Evolutionary conservation across 1,140 invertebrate genomes (phyloP), one percentile per base, ranked within the genome.

Genomic region (Pseudomyrmex sp.): DNA sequence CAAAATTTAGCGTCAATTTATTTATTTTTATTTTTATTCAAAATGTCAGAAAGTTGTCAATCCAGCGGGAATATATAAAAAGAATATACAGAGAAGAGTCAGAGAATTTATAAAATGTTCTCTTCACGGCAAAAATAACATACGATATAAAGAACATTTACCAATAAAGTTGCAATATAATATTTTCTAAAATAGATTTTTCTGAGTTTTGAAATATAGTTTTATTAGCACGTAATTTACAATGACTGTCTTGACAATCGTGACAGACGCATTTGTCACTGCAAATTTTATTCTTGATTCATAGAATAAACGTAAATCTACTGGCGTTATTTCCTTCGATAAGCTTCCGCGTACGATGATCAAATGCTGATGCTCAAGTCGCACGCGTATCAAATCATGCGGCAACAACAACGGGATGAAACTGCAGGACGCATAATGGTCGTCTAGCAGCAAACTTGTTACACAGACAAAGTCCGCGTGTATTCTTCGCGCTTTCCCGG

Each of bases 371-470:
- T 26, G 59, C 44, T 63, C 5, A 82, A 54, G 15, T 23, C 63
- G 52, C 80, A 73, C 61, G 79, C 77, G 82, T 66, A 50, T 20
- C 50, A 62, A 79, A 85, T 88, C 87, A 59, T 63, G 70, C 2
- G 13, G 0, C 69, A 18, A 13, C 69, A 23, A 13, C 44, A 46
- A n/a, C 26, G 35, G n/a, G 56, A 54, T 20, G 65, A 59, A 85
- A 72, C 48, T 77, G 18, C 69, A 48, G 56, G 52, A 54, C 83
- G 68, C 65, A 58, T 85, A 88, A 85, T 79, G 70, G 73, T 74
- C 50, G 44, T 58, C 61, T 77, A 72, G 74, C 69, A 66, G 44
- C 50, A 20, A 75, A 80, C 74, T 62, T 20, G 86, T 65, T 20
- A 15, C 26, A 35, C 54, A 54, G n/a, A 59, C 50, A 58, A 58